A percentile compares a stretch with the other conserved stretches of the same genome.
phyloP scores from a whole-genome alignment of 2,113 vertebrate genomes.

The Taxidea taxus region DNA sequence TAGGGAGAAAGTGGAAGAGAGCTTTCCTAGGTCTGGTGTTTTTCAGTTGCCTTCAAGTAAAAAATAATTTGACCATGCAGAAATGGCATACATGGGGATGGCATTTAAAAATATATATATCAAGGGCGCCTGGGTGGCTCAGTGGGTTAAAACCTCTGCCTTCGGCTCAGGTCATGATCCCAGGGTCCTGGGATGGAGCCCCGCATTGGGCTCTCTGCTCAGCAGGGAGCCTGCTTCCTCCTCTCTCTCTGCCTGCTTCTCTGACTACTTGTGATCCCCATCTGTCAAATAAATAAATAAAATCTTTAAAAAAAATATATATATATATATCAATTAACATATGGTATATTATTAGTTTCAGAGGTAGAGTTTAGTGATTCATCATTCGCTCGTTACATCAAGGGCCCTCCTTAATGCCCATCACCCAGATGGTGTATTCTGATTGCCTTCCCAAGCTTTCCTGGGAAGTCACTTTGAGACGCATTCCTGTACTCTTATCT shows the following conservation, averaged over 20 bases:
- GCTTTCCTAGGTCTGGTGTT: background rate
- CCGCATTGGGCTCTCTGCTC: too few relatives aligned
- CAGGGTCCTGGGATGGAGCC: too few relatives aligned
- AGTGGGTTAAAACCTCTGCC: too few relatives aligned
- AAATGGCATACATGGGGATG: background rate
- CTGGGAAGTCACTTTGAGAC: background rate
- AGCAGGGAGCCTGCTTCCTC: too few relatives aligned
- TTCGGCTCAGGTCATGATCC: too few relatives aligned
- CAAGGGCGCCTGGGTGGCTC: too few relatives aligned
- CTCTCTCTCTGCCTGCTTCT: too few relatives aligned
- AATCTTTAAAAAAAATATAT: too few relatives aligned
- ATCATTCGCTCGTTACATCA: background rate
- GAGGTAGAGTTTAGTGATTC: background rate
- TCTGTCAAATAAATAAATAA: too few relatives aligned
- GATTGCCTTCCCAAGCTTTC: background rate
- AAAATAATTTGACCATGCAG: background rate
- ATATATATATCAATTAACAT: too few relatives aligned
- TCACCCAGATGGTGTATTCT: background rate
- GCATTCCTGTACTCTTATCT: background rate
- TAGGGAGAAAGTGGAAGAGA: background rate
- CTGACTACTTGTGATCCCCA: too few relatives aligned
- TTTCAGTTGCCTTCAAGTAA: background rate
- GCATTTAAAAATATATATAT: too few relatives aligned
- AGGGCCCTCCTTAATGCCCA: background rate
- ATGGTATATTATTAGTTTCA: background rate